A percentile compares a stretch with the other conserved stretches of the same genome.
phyloP scores from a whole-genome alignment of 2,113 vertebrate genomes.

The Lucifuga dentata region DNA sequence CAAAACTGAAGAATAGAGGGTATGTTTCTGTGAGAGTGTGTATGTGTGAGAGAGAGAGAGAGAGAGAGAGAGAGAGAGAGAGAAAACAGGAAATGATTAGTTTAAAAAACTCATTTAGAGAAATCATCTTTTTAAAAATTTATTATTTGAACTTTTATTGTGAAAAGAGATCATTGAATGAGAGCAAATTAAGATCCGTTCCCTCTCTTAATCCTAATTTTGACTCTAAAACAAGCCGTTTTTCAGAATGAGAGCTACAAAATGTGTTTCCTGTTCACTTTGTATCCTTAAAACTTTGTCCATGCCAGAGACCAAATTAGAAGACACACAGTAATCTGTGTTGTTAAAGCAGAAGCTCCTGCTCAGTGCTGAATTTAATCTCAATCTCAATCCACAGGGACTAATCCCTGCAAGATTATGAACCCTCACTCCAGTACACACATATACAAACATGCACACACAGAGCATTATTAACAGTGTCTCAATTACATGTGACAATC shows the following conservation, averaged over 20 bases:
- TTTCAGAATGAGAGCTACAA: not conserved
- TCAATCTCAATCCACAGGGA: constrained; percentile 57
- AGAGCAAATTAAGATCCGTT: too few relatives aligned
- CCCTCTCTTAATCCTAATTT: too few relatives aligned
- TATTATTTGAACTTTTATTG: too few relatives aligned
- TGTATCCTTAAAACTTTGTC: not conserved
- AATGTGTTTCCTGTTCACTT: not conserved
- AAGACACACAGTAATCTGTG: constrained; percentile 33
- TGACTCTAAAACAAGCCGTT: not conserved
- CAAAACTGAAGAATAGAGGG: constrained; percentile 31
- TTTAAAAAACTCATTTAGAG: too few relatives aligned
- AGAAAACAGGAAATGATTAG: not conserved
- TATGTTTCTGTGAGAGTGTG: not conserved
- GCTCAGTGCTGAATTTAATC: constrained; percentile 66
- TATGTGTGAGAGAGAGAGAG: not conserved
- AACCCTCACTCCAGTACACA: constrained; percentile 17
- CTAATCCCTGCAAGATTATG: constrained; percentile 73
- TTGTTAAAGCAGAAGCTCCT: constrained; percentile 19
- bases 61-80: not conserved
- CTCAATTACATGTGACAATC: constrained; percentile 49
- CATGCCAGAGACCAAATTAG: not conserved
- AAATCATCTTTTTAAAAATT: too few relatives aligned
- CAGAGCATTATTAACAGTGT: constrained; percentile 38
- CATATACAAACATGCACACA: constrained; percentile 5
- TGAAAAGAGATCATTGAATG: too few relatives aligned